phyloP scores from a whole-genome alignment of 2,797 vertebrate genomes.

The Ceryle rudis region DNA sequence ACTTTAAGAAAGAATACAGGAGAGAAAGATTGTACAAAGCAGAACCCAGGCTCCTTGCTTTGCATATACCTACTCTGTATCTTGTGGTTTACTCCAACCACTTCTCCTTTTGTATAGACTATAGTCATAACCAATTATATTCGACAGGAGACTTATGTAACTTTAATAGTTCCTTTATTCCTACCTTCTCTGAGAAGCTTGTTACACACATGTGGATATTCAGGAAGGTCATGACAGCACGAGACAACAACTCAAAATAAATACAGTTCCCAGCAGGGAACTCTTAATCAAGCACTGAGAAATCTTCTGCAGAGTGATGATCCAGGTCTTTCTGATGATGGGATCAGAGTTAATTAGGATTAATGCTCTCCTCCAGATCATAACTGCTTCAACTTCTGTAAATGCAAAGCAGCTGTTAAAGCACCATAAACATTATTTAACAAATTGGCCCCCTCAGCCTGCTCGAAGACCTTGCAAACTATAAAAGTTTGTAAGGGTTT shows the following conservation, averaged over 20 bases:
- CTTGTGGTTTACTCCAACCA: neutral
- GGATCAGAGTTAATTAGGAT: neutral
- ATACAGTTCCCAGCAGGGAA: neutral
- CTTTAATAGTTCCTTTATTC: neutral
- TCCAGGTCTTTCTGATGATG: neutral
- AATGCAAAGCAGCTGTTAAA: neutral
- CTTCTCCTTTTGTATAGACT: neutral
- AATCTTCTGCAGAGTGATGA: neutral
- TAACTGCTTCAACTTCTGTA: neutral
- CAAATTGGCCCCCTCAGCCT: neutral
- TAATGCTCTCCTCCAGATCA: neutral
- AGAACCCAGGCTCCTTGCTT: neutral
- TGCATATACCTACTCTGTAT: accelerated
- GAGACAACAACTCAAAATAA: neutral
- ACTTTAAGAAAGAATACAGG: neutral
- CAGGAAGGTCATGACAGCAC: neutral
- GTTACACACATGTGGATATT: neutral
- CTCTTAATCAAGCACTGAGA: neutral
- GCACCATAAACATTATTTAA: neutral
- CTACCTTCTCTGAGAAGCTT: neutral
- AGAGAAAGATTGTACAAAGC: neutral
- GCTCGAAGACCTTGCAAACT: neutral
- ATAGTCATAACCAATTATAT: neutral
- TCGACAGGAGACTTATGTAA: neutral
- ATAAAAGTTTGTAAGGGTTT: neutral